These are phyloP conservation scores for Pristionchus pacificus DNA, from an alignment of 1,140 invertebrate species.

Conservation along the genomic window DNA sequence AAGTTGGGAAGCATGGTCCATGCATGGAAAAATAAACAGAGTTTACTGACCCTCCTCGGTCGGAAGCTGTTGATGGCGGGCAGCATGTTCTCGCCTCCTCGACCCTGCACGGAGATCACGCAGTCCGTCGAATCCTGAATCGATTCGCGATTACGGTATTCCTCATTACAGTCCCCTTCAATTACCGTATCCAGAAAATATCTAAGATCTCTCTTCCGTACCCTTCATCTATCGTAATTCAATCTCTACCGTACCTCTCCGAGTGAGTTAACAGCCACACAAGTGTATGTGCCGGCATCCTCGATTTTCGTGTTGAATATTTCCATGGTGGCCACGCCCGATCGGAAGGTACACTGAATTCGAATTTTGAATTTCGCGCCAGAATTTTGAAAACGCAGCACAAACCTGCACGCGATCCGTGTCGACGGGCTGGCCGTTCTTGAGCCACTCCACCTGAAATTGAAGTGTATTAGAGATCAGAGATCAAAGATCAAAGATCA, in stretches of 20 bases:
- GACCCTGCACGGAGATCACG: conserved; percentile 92
- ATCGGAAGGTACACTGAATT: conserved; percentile 67
- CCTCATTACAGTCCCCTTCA: background rate
- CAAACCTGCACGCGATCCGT: conserved; percentile 80
- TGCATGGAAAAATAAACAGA: background rate
- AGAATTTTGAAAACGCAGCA: background rate
- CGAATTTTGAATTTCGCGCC: background rate
- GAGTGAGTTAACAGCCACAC: conserved; percentile 82
- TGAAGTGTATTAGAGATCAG: conserved; percentile 37
- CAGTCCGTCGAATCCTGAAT: conserved; percentile 69
- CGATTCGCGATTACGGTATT: background rate
- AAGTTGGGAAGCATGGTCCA: no score
- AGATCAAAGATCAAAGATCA: no score
- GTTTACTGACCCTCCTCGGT: background rate
- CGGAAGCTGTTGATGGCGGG: background rate
- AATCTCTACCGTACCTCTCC: conserved; percentile 87
- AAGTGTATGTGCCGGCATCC: conserved; percentile 92
- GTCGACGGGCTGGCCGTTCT: conserved; percentile 81
- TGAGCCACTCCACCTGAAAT: conserved; percentile 73
- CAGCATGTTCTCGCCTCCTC: conserved; percentile 26
- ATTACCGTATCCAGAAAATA: background rate
- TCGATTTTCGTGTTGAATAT: conserved; percentile 85
- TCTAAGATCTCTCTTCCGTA: conserved; percentile 38
- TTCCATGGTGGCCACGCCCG: conserved; percentile 92
- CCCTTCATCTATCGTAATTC: conserved; percentile 95